These are phyloP conservation scores for Gnatocerus cornutus DNA, from an alignment of 2,888 invertebrate genomes.

Conservation along the genomic window DNA sequence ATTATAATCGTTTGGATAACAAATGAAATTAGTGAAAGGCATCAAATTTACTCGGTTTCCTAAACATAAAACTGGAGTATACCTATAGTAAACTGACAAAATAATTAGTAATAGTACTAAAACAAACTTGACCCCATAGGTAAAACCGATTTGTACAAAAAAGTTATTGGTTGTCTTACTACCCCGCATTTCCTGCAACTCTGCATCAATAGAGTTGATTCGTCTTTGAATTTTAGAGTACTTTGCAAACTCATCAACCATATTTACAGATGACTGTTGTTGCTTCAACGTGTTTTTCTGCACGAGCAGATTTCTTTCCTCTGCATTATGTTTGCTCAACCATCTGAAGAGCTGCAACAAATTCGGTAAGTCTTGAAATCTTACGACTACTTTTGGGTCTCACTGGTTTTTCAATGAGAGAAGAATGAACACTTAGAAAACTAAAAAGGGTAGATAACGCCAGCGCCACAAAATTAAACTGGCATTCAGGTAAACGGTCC, in stretches of 20 bases:
- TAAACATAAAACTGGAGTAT: constrained; percentile 63
- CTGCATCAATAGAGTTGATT: constrained; percentile 73
- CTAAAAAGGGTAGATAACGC: constrained; percentile 69
- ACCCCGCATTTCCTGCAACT: constrained; percentile 68
- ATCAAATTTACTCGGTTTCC: constrained; percentile 31
- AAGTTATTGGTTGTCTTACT: constrained; percentile 54
- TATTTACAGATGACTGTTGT: constrained; percentile 73
- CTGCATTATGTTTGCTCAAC: constrained; percentile 70
- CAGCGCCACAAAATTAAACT: neutral
- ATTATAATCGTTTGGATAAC: constrained; percentile 43
- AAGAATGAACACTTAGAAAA: constrained; percentile 71
- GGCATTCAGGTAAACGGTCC: neutral
- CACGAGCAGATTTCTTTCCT: constrained; percentile 70
- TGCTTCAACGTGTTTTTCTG: constrained; percentile 71
- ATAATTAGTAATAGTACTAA: constrained; percentile 67
- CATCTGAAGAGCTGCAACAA: constrained; percentile 73
- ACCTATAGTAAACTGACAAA: constrained; percentile 70
- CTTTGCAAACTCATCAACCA: constrained; percentile 76
- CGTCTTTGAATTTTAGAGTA: constrained; percentile 76
- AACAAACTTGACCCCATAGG: constrained; percentile 68
- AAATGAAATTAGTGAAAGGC: constrained; percentile 43
- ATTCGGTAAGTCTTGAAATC: constrained; percentile 12
- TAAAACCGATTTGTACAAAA: constrained; percentile 59
- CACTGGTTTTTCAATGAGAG: constrained; percentile 73
- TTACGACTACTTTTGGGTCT: constrained; percentile 57